These are phyloP conservation scores for Octomys mimax DNA, from an alignment of 2,797 vertebrate genomes.

Conservation along the genomic window DNA sequence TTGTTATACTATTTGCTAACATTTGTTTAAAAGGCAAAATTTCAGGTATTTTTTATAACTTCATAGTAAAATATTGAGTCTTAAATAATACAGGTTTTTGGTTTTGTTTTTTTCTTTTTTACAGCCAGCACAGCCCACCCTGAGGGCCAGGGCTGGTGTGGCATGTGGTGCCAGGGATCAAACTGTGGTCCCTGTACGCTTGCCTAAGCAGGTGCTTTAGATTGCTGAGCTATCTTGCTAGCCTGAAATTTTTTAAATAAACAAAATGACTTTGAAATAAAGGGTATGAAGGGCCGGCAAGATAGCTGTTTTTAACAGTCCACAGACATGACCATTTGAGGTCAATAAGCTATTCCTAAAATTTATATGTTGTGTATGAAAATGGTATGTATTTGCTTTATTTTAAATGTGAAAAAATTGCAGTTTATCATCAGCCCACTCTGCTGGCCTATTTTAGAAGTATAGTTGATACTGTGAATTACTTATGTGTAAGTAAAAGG, in stretches of 20 bases:
- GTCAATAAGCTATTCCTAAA: constrained; percentile 9
- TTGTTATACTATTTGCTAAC: constrained; percentile 33
- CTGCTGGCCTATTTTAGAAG: not conserved
- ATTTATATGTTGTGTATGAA: constrained; percentile 3
- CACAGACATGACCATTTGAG: not conserved
- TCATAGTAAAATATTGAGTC: constrained; percentile 38
- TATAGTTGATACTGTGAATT: not conserved
- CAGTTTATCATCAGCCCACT: not conserved
- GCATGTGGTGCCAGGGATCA: too few relatives aligned
- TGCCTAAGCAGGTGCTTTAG: too few relatives aligned
- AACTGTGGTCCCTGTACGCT: too few relatives aligned
- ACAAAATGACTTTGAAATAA: constrained; percentile 69
- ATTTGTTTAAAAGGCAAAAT: constrained; percentile 43
- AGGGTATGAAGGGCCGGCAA: not conserved
- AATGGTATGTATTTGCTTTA: constrained; percentile 23
- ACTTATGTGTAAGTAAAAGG: not conserved
- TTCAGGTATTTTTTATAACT: constrained; percentile 28
- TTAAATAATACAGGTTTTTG: not conserved
- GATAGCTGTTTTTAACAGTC: constrained; percentile 11
- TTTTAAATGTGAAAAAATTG: constrained; percentile 30
- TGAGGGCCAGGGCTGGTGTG: too few relatives aligned
- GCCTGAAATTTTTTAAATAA: constrained; percentile 6
- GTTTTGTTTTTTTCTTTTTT: too few relatives aligned
- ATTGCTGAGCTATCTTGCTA: too few relatives aligned
- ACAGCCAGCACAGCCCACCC: too few relatives aligned